Base-by-base conservation (phyloP, 1,140 invertebrate genomes). In the Campoletis sonorensis region DNA sequence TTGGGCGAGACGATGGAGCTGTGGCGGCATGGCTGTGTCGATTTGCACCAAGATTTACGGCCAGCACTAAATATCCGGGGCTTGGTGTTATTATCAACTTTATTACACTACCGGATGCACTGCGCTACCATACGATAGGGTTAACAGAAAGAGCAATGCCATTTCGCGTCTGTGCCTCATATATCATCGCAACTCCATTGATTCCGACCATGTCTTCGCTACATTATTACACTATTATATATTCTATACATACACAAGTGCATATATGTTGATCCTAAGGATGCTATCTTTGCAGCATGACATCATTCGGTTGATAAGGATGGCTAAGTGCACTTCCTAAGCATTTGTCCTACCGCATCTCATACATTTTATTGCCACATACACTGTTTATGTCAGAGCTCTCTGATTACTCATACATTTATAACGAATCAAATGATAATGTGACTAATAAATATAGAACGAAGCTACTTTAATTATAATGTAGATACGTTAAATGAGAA, bases 1-100 rank as follows among this genome's bases (percentile, higher is more conserved):
- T 68, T 27, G 64, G 64, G 40, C 37, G n/a, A 68, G 37, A 71
- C 79, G 67, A 49, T 58, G 58, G 64, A 26, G 67, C 61, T 30
- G 45, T 67, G 64, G 49, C 81, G 58, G 70, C 33, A 85, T 86
- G 84, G 84, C 87, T 86, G 87, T 87, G 89, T 88, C 88, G 89
- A 91, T 89, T 89, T 90, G 85, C 87, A 16, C 40, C 72, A 80
- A 90, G 90, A 91, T 91, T 90, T 91, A 91, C 88, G 89, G 80
- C 88, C 85, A 86, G 84, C 85, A 90, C 89, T 90, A 90, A 91
- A 91, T 91, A 91, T 91, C 87, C 88, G 58, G 85, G 84, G 79
- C 86, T 86, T 83, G 85, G 87, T 86, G 88, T 90, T 90, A 91
- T 90, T 91, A 90, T 91, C 88, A 88, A 85, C 86, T 89, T 89